These are phyloP conservation scores for Drosophila putrida DNA, from an alignment of 2,888 invertebrate genomes.

Conservation along the genomic window DNA sequence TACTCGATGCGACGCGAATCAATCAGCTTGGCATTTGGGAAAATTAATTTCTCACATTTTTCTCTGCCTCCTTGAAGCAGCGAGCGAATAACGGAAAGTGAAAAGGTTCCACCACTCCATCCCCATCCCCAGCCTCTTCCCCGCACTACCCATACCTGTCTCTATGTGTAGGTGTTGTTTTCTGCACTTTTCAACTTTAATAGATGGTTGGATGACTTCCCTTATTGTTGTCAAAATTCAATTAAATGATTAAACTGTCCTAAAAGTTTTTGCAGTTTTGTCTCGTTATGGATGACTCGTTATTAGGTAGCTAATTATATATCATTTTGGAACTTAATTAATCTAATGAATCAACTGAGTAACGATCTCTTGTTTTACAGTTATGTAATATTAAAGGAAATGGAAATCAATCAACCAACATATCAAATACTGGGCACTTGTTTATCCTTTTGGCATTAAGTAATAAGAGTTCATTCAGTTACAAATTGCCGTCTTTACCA, in stretches of 20 bases:
- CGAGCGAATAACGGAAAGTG: slow-evolving; percentile 46
- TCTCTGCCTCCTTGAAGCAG: slow-evolving; percentile 33
- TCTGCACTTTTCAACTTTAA: slow-evolving; percentile 33
- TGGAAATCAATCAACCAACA: slow-evolving; percentile 38
- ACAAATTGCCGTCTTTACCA: slow-evolving; percentile 28
- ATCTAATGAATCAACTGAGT: slow-evolving; percentile 46
- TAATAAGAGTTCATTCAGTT: slow-evolving; percentile 21
- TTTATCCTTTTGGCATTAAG: slow-evolving; percentile 9
- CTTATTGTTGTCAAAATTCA: slow-evolving; percentile 60
- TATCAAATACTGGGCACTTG: slow-evolving; percentile 27
- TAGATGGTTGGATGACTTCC: slow-evolving; percentile 14
- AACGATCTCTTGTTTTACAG: neutral
- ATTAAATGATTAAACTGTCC: slow-evolving; percentile 71
- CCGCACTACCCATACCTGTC: neutral
- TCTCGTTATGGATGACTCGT: slow-evolving; percentile 35
- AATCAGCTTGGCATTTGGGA: slow-evolving; percentile 70
- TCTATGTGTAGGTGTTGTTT: slow-evolving; percentile 33
- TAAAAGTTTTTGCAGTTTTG: slow-evolving; percentile 48
- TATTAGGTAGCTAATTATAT: slow-evolving; percentile 52
- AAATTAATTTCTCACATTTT: slow-evolving; percentile 77
- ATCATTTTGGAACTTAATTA: slow-evolving; percentile 45
- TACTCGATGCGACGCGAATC: slow-evolving; percentile 49
- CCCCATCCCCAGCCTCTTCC: neutral
- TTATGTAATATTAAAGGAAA: slow-evolving; percentile 20
- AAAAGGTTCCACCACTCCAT: slow-evolving; percentile 30